phyloP scores from a whole-genome alignment of 2,888 invertebrate species.

The Clunio marinus region DNA sequence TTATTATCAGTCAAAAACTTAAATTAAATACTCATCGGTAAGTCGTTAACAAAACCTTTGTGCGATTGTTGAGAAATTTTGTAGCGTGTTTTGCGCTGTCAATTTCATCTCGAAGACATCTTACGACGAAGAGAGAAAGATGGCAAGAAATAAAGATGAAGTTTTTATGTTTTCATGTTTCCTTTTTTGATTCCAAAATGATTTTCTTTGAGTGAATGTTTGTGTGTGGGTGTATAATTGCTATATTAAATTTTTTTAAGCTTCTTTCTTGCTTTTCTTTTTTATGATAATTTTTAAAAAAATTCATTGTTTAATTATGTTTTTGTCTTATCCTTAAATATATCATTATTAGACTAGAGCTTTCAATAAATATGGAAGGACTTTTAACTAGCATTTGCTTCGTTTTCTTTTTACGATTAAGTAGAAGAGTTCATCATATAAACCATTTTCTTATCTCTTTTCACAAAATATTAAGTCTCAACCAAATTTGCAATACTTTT shows the following conservation, averaged over 20 bases:
- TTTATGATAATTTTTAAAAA: constrained; percentile 16
- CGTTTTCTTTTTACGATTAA: not conserved
- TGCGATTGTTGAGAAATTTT: constrained; percentile 3
- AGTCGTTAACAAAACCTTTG: too few species aligned
- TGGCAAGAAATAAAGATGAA: too few species aligned
- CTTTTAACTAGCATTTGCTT: constrained; percentile 26
- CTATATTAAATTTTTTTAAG: not conserved
- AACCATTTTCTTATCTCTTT: not conserved
- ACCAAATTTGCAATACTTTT: not conserved
- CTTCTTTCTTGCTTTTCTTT: not conserved
- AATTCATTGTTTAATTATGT: constrained; percentile 35
- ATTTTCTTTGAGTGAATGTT: too few species aligned
- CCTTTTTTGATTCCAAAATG: too few species aligned
- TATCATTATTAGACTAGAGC: constrained; percentile 25
- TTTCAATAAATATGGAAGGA: constrained; percentile 33
- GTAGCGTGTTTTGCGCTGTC: constrained; percentile 27
- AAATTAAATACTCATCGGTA: too few species aligned
- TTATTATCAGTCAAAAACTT: not conserved
- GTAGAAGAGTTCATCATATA: not conserved
- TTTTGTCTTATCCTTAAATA: constrained; percentile 12
- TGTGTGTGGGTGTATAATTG: constrained; percentile 24
- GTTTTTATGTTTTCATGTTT: too few species aligned
- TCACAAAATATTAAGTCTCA: not conserved
- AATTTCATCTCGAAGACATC: too few species aligned
- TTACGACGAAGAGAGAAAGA: too few species aligned